Evolutionary conservation across 2,113 vertebrate genomes (phyloP).

Genomic region (Limnothrissa miodon): DNA sequence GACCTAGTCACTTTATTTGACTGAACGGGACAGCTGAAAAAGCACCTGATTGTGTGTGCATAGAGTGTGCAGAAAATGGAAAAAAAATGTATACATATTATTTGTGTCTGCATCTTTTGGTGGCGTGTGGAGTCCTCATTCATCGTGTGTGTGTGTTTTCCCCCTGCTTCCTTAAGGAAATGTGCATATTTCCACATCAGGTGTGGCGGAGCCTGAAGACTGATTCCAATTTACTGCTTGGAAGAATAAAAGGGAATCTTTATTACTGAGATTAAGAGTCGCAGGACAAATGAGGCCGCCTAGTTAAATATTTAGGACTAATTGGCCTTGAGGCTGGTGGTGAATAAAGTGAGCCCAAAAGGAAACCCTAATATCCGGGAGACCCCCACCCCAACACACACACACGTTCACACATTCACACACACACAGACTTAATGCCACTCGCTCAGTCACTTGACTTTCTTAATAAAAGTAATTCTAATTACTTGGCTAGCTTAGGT

Average conservation of each 20-base stretch:
- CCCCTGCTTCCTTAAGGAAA: background rate
- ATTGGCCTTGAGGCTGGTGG: background rate
- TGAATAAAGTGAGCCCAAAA: conserved; percentile 2
- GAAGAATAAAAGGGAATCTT: background rate
- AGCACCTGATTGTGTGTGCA: background rate
- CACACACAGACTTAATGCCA: background rate
- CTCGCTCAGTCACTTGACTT: background rate
- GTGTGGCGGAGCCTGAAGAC: background rate
- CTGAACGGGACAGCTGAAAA: conserved; percentile 1
- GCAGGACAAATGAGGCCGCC: background rate
- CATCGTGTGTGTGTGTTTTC: background rate
- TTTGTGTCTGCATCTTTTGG: background rate
- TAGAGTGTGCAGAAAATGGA: too few species aligned
- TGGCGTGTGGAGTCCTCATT: background rate
- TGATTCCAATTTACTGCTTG: conserved; percentile 3
- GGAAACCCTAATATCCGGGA: conserved; percentile 12
- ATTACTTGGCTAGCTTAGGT: conserved; percentile 17
- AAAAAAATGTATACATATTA: too few species aligned
- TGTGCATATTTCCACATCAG: background rate
- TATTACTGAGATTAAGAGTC: conserved; percentile 6
- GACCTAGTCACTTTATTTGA: background rate
- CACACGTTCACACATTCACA: background rate
- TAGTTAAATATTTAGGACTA: conserved; percentile 18
- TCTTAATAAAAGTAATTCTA: conserved; percentile 17
- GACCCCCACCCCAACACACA: background rate